Percentiles rank a stretch among this genome's conserved stretches.
phyloP scores from a whole-genome alignment of 2,113 vertebrate genomes.

The Caranx ignobilis region DNA sequence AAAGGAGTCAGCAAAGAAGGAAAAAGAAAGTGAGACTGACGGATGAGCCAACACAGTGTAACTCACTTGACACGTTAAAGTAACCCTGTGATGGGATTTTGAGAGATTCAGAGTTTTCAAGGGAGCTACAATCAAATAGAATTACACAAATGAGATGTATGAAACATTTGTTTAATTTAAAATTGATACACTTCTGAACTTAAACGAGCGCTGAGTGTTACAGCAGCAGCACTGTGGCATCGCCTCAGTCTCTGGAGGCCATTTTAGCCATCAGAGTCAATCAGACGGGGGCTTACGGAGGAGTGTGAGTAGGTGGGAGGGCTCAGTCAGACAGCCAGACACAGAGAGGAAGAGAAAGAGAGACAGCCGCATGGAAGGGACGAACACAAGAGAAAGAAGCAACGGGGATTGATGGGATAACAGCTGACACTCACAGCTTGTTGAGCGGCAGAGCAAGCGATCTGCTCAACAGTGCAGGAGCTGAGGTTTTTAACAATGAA shows the following conservation, averaged over 20 bases:
- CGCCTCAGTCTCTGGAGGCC: conserved; percentile 32
- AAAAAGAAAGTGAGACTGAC: background rate
- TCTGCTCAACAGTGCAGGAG: conserved; percentile 82
- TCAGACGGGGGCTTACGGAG: conserved; percentile 37
- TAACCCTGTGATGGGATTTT: conserved; percentile 1
- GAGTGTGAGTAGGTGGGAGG: conserved; percentile 39
- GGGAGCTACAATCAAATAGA: background rate
- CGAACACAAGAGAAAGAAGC: conserved; percentile 33
- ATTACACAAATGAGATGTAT: background rate
- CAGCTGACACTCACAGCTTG: conserved; percentile 81
- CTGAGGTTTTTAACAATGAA: conserved; percentile 86
- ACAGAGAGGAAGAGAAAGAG: conserved; percentile 6
- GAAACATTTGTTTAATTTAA: background rate
- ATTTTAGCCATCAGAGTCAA: conserved; percentile 53
- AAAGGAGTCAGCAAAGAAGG: background rate
- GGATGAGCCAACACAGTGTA: conserved; percentile 30
- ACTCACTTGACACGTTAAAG: conserved; percentile 6
- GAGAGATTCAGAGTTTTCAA: background rate
- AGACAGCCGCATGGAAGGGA: conserved; percentile 39
- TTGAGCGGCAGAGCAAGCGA: conserved; percentile 79
- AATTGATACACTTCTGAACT: background rate
- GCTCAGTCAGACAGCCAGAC: conserved; percentile 31
- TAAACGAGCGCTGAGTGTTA: background rate
- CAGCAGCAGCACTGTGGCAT: background rate
- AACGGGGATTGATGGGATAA: conserved; percentile 37